phyloP scores from a whole-genome alignment of 2,888 invertebrate species.

The Eupithecia vulgata region DNA sequence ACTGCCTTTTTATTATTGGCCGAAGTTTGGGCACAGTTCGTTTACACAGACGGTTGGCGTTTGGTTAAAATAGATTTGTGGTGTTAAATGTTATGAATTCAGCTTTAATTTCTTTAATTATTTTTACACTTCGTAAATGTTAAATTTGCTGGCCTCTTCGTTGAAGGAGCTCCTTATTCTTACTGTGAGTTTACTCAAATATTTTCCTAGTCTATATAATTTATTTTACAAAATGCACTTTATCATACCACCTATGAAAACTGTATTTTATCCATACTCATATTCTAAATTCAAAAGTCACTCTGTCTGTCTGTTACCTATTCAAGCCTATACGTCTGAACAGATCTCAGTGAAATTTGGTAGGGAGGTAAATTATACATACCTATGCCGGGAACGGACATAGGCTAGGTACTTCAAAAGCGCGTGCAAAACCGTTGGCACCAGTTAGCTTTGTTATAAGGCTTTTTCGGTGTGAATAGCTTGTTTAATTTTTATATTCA shows the following conservation, averaged over 20 bases:
- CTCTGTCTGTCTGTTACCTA: no score
- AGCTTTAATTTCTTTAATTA: constrained; percentile 63
- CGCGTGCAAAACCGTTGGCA: no score
- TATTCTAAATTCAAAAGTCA: no score
- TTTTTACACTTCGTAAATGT: constrained; percentile 12
- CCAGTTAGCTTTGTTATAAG: not conserved
- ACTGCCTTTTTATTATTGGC: constrained; percentile 83
- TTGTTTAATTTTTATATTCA: not conserved
- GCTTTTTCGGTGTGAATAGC: not conserved
- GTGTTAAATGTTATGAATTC: constrained; percentile 78
- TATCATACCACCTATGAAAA: not conserved
- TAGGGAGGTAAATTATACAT: no score
- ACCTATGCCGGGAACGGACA: no score
- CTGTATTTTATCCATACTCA: not conserved
- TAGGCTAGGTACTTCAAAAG: no score
- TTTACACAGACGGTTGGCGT: constrained; percentile 76
- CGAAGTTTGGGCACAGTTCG: constrained; percentile 81
- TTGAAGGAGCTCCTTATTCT: not conserved
- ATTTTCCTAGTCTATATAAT: not conserved
- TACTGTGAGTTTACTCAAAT: not conserved
- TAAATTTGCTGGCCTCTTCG: not conserved
- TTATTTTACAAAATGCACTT: not conserved
- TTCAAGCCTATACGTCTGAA: no score
- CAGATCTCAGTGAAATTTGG: no score
- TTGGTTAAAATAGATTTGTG: constrained; percentile 79